phyloP scores from a whole-genome alignment of 2,888 invertebrate species.

The Meganola albula region DNA sequence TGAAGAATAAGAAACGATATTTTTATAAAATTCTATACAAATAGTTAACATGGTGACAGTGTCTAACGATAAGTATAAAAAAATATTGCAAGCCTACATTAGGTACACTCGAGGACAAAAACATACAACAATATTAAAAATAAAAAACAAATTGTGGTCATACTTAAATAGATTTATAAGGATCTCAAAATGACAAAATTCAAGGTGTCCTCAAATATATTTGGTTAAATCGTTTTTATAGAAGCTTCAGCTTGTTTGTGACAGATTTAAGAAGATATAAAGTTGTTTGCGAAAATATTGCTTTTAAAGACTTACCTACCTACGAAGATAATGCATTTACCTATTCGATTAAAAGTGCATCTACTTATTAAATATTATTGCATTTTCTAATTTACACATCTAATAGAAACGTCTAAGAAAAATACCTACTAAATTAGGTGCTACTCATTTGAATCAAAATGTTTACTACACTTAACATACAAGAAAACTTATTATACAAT shows the following conservation, averaged over 20 bases:
- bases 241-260: slow-evolving; percentile 22
- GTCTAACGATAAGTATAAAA: slow-evolving; percentile 36
- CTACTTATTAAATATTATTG: slow-evolving; percentile 75
- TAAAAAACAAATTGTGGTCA: no score
- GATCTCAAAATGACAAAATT: no score
- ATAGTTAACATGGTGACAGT: slow-evolving; percentile 72
- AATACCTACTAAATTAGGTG: no score
- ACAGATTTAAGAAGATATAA: slow-evolving; percentile 25
- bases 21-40: slow-evolving; percentile 74
- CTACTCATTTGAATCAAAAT: no score
- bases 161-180: no score
- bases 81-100: slow-evolving; percentile 20
- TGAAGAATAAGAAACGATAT: slow-evolving; percentile 67
- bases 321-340: slow-evolving; percentile 36
- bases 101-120: slow-evolving; percentile 29
- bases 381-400: slow-evolving; percentile 55
- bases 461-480: no score
- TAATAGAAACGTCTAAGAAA: no score
- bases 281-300: slow-evolving; percentile 16
- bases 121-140: no score
- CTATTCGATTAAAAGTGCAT: slow-evolving; percentile 57
- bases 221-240: slow-evolving; percentile 28
- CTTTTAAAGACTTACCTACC: slow-evolving; percentile 14
- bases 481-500: no score
- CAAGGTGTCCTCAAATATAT: no score